Evolutionary conservation across 2,113 vertebrate genomes (phyloP).

Genomic region (Bos taurus): DNA sequence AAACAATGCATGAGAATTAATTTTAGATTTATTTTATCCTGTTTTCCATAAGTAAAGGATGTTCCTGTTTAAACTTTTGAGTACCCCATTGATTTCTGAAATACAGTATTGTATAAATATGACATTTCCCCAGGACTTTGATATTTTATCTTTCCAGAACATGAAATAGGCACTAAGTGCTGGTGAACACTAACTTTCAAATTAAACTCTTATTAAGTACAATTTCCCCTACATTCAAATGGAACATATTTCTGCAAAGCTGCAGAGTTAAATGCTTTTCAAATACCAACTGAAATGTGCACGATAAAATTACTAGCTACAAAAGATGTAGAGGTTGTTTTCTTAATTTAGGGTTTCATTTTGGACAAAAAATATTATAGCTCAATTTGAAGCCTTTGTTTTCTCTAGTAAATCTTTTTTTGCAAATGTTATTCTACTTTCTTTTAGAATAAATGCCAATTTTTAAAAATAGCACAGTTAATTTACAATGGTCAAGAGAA

Average conservation of each 20-base stretch:
- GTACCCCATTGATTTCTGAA: constrained; percentile 51
- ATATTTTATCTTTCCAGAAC: constrained; percentile 51
- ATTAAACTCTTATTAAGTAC: constrained; percentile 46
- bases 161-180: neutral
- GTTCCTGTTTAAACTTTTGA: constrained; percentile 71
- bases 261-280: neutral
- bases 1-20: constrained; percentile 41
- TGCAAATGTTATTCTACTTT: constrained; percentile 1
- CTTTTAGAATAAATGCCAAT: neutral
- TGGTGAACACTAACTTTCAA: constrained; percentile 44
- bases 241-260: neutral
- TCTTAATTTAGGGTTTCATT: constrained; percentile 29
- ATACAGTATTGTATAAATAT: constrained; percentile 53
- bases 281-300: neutral
- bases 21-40: constrained; percentile 55
- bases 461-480: neutral
- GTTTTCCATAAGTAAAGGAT: constrained; percentile 66
- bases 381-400: neutral
- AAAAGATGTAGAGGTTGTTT: neutral
- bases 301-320: neutral
- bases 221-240: neutral
- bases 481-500: neutral
- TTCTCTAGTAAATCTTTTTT: neutral
- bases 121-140: neutral
- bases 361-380: neutral